These are phyloP conservation scores for Corythucha ciliata DNA, from an alignment of 2,888 invertebrate genomes.

Conservation along the genomic window DNA sequence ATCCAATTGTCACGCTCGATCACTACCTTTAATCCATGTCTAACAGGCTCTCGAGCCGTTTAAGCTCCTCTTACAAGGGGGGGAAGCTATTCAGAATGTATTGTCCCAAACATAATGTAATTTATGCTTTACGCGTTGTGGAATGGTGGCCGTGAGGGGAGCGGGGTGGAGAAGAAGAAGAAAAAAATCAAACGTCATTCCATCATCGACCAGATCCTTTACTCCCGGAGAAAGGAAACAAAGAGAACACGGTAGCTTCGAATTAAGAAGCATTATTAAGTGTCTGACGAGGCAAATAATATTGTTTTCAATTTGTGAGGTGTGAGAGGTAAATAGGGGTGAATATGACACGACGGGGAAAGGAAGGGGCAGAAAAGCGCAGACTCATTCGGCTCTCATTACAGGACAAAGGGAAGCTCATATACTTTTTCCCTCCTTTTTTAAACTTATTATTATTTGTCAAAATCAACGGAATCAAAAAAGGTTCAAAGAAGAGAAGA, in stretches of 20 bases:
- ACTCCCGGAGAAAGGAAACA: constrained; percentile 5
- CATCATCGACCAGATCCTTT: no score
- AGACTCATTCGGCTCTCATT: constrained; percentile 25
- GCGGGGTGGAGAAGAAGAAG: no score
- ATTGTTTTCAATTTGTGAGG: constrained; percentile 23
- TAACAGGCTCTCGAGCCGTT: constrained; percentile 27
- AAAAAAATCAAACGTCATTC: no score
- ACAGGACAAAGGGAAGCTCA: constrained; percentile 21
- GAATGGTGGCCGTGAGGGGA: not conserved
- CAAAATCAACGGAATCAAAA: constrained; percentile 15
- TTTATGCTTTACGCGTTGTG: constrained; percentile 24
- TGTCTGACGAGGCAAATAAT: constrained; percentile 11
- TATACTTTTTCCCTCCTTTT: not conserved
- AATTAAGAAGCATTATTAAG: constrained; percentile 2
- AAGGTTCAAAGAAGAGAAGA: constrained; percentile 8
- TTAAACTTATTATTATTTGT: not conserved
- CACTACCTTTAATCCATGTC: constrained; percentile 28
- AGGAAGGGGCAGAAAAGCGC: no score
- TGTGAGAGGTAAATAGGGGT: no score
- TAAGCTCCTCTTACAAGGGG: constrained; percentile 22
- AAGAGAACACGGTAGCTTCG: constrained; percentile 3
- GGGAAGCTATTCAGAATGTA: constrained; percentile 20
- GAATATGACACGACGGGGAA: no score
- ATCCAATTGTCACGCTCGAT: constrained; percentile 31
- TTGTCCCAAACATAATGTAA: constrained; percentile 29